Conservation (phyloP, 2,797 vertebrate species). For the Sebastolobus alascanus region DNA sequence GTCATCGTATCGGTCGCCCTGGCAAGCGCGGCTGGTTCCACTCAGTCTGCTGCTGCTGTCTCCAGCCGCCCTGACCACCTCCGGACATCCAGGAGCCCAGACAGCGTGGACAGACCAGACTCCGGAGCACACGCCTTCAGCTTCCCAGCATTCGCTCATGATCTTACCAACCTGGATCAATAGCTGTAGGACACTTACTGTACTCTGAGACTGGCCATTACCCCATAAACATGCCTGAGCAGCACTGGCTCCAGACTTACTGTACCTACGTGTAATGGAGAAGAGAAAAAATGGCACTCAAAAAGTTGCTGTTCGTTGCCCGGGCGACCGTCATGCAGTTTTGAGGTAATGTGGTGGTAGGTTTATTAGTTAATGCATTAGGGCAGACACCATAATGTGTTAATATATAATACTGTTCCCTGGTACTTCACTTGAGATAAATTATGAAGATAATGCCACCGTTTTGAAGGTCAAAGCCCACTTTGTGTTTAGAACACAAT, state of each 20-base stretch:
- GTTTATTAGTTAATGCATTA: slow-evolving; percentile 50
- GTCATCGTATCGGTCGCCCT: slow-evolving; percentile 62
- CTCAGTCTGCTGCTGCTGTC: slow-evolving; percentile 77
- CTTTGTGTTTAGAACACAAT: slow-evolving; percentile 5
- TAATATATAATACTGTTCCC: slow-evolving; percentile 21
- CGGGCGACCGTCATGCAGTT: slow-evolving; percentile 26
- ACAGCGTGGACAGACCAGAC: slow-evolving; percentile 64
- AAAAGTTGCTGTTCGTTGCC: slow-evolving; percentile 37
- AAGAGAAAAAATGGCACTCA: slow-evolving; percentile 48
- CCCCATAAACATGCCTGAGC: slow-evolving; percentile 68
- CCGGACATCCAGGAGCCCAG: slow-evolving; percentile 79
- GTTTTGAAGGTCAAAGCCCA: slow-evolving; percentile 3
- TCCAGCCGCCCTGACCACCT: slow-evolving; percentile 72
- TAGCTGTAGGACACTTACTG: slow-evolving; percentile 75
- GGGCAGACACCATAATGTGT: slow-evolving; percentile 35
- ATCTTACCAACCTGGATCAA: slow-evolving; percentile 77
- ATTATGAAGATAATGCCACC: slow-evolving; percentile 24
- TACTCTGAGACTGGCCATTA: slow-evolving; percentile 73
- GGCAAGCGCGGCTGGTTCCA: slow-evolving; percentile 77
- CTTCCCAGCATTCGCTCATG: slow-evolving; percentile 75
- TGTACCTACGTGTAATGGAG: slow-evolving; percentile 58
- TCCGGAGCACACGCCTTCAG: slow-evolving; percentile 57
- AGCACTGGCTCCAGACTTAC: slow-evolving; percentile 65
- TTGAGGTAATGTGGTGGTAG: slow-evolving; percentile 17
- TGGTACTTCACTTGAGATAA: slow-evolving; percentile 26